phyloP scores from a whole-genome alignment of 2,113 vertebrate genomes.

The Rhinoptilus africanus region DNA sequence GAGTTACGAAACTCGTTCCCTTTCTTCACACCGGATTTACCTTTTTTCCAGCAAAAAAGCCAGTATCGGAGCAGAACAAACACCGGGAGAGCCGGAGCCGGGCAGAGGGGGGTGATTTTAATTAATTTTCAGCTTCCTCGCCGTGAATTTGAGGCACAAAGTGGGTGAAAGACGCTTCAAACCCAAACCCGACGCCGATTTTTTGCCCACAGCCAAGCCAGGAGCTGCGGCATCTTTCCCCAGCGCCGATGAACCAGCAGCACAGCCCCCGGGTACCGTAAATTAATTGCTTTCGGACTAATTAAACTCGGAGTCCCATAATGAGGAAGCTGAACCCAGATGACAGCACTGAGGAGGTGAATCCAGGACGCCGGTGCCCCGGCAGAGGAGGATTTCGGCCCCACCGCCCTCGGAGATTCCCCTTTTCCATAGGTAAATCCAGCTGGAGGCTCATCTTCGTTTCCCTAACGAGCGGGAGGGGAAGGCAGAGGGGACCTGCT shows the following conservation, averaged over 20 bases:
- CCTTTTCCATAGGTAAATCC: accelerated
- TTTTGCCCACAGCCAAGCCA: not conserved
- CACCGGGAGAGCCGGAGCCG: not conserved
- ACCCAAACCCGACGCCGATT: accelerated
- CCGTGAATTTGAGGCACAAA: not conserved
- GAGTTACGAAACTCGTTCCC: not conserved
- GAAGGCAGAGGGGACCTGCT: not conserved
- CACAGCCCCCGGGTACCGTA: too few relatives aligned
- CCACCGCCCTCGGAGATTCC: accelerated
- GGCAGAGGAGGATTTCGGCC: accelerated
- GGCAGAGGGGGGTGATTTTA: not conserved
- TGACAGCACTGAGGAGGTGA: not conserved
- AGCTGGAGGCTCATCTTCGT: not conserved
- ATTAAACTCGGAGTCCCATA: not conserved
- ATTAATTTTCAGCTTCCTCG: not conserved
- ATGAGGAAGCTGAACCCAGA: accelerated
- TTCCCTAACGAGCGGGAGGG: not conserved
- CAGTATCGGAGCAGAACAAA: not conserved
- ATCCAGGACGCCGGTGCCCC: accelerated
- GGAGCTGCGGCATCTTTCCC: not conserved
- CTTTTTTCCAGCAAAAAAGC: not conserved
- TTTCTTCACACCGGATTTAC: not conserved
- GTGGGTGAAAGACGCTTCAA: accelerated
- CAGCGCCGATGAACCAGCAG: not conserved
- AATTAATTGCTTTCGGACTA: not conserved